phyloP scores from a whole-genome alignment of 2,797 vertebrate genomes.

The Oophaga sylvatica region DNA sequence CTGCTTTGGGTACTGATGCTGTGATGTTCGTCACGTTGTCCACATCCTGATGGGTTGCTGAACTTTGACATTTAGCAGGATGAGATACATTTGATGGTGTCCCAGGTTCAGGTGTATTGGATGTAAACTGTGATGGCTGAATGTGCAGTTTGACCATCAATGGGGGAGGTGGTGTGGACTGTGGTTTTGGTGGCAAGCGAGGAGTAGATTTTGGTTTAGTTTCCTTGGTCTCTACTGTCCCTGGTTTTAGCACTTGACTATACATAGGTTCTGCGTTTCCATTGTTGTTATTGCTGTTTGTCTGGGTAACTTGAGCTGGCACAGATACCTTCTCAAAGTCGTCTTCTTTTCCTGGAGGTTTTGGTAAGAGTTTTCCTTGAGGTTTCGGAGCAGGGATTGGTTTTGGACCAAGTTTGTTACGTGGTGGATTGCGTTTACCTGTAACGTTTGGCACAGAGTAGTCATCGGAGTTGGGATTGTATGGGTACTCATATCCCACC shows the following conservation, averaged over 20 bases:
- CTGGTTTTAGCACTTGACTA: conserved; percentile 79
- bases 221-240: neutral
- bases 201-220: neutral
- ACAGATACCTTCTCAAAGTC: conserved; percentile 10
- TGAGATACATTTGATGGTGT: neutral
- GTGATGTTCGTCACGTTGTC: neutral
- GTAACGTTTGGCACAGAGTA: conserved; percentile 71
- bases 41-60: neutral
- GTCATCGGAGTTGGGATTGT: conserved; percentile 74
- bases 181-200: neutral
- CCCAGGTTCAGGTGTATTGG: neutral
- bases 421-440: conserved; percentile 58
- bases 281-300: conserved; percentile 78
- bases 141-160: neutral
- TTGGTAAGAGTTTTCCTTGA: conserved; percentile 62
- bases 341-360: conserved; percentile 65
- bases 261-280: conserved; percentile 77
- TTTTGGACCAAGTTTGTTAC: conserved; percentile 73
- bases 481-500: conserved; percentile 75
- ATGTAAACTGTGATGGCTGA: neutral
- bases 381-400: conserved; percentile 86
- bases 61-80: neutral
- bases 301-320: conserved; percentile 62
- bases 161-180: neutral
- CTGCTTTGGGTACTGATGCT: too few species aligned